phyloP scores from a whole-genome alignment of 2,113 vertebrate species.

The Acinonyx jubatus region DNA sequence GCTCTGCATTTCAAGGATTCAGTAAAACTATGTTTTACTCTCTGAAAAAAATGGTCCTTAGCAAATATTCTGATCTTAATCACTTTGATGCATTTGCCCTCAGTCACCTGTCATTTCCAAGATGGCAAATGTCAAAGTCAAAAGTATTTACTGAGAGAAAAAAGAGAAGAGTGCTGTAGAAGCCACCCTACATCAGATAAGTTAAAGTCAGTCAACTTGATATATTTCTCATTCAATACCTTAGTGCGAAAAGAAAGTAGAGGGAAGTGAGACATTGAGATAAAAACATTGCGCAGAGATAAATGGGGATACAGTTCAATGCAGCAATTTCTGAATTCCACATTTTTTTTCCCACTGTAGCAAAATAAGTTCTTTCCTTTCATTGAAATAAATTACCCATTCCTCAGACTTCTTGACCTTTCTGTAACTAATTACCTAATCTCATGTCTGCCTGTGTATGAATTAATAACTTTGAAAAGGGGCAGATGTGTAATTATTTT shows the following conservation, averaged over 20 bases:
- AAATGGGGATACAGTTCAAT: background rate
- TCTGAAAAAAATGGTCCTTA: conserved; percentile 2
- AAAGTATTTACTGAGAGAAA: background rate
- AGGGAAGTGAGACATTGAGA: background rate
- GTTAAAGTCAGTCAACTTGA: background rate
- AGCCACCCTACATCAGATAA: background rate
- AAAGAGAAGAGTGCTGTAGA: background rate
- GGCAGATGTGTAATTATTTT: background rate
- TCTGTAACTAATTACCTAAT: background rate
- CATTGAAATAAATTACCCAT: conserved; percentile 17
- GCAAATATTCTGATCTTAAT: background rate
- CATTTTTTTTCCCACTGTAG: background rate
- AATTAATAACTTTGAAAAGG: background rate
- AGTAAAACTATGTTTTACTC: background rate
- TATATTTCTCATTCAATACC: background rate
- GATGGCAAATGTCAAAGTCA: background rate
- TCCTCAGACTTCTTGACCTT: background rate
- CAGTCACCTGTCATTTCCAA: background rate
- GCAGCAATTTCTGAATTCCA: background rate
- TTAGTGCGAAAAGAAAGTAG: conserved; percentile 11
- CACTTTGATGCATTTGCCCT: background rate
- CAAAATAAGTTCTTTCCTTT: conserved; percentile 30
- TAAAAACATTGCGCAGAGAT: background rate
- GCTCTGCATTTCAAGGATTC: conserved; percentile 7
- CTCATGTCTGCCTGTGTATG: background rate